Percentiles rank a stretch among this genome's conserved stretches.
Evolutionary conservation across 2,797 vertebrate species (phyloP).

Genomic region (Remorina albescens): DNA sequence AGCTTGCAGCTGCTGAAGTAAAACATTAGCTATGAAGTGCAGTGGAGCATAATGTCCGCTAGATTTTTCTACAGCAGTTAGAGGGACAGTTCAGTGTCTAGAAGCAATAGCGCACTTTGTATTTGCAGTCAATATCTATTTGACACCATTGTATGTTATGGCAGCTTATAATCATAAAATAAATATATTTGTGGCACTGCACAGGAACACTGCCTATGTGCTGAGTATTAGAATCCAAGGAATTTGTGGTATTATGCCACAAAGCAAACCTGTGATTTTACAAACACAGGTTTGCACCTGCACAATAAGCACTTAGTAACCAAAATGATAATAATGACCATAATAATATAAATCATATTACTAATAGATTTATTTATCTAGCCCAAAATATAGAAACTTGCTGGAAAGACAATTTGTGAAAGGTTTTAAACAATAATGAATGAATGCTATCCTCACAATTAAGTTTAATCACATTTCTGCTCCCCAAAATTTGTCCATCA

Average conservation of each 20-base stretch:
- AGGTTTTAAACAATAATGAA: no score
- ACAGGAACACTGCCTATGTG: background rate
- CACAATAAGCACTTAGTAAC: no score
- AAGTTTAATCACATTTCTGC: background rate
- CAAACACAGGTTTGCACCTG: no score
- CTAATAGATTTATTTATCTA: no score
- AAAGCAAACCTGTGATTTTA: no score
- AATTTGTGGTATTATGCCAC: slow-evolving; percentile 10
- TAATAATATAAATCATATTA: no score
- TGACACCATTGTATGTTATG: background rate
- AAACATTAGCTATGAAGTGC: slow-evolving; percentile 32
- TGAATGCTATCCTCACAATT: background rate
- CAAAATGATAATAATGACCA: no score
- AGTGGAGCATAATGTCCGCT: background rate
- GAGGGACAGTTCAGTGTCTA: background rate
- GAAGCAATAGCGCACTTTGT: background rate
- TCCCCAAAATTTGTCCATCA: no score
- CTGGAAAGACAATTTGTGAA: no score
- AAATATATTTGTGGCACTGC: background rate
- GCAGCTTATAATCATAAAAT: background rate
- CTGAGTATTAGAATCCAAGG: slow-evolving; percentile 8
- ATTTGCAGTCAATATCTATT: slow-evolving; percentile 7
- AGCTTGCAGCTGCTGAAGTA: slow-evolving; percentile 32
- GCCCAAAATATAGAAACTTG: no score
- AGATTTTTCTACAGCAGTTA: background rate